Evolutionary conservation across 2,888 invertebrate genomes (phyloP).

Genomic region (Argyresthia goedartella): DNA sequence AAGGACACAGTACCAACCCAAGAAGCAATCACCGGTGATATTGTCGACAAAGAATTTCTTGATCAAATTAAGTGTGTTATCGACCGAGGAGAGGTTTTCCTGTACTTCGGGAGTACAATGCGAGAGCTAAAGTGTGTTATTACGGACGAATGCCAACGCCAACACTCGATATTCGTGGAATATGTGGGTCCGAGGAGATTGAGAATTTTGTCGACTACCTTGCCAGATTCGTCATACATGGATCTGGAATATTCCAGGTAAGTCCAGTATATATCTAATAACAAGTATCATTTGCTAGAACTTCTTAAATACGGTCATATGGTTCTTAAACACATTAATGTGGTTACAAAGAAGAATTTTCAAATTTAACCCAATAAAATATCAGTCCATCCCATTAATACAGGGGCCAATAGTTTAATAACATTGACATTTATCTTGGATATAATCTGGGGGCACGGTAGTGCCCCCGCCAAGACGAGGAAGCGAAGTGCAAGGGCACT

Average conservation of each 20-base stretch:
- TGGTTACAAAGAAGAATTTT: too few species aligned
- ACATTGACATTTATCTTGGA: too few species aligned
- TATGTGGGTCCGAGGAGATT: conserved; percentile 33
- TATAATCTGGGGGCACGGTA: too few species aligned
- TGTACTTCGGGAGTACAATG: conserved; percentile 47
- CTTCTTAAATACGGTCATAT: too few species aligned
- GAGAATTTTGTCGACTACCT: conserved; percentile 22
- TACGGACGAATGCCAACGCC: conserved; percentile 26
- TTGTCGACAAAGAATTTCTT: neutral
- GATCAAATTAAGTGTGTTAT: neutral
- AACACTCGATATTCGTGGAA: conserved; percentile 35
- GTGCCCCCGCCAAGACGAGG: too few species aligned
- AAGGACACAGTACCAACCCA: neutral
- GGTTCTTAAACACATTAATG: too few species aligned
- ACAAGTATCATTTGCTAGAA: too few species aligned
- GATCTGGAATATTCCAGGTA: conserved; percentile 25
- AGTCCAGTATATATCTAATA: too few species aligned
- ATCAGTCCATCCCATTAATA: too few species aligned
- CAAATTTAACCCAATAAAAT: too few species aligned
- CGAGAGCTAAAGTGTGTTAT: conserved; percentile 39
- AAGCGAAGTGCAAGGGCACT: too few species aligned
- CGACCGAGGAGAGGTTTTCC: conserved; percentile 9
- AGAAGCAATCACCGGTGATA: neutral
- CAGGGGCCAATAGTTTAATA: too few species aligned
- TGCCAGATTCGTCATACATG: conserved; percentile 36